Evolutionary conservation across 2,797 vertebrate genomes (phyloP), one percentile per base, ranked within the genome.

Genomic region (Xiphorhynchus erythropygius): DNA sequence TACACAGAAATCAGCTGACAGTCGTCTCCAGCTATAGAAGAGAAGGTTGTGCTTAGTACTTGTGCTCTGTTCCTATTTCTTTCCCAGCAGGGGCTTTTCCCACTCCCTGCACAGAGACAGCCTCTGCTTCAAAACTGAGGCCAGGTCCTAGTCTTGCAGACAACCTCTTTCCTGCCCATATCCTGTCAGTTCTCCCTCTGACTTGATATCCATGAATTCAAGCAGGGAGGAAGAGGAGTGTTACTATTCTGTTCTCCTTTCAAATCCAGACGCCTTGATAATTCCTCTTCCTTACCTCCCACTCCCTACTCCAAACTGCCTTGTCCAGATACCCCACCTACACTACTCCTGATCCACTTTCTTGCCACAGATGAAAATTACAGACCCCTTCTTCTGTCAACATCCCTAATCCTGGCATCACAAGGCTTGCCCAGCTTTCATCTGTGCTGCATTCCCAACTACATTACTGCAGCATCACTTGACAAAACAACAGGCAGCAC

Each of bases 351-450:
- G 37, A 68, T 2, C 22, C 11, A 16, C 32, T 19, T 84, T 13
- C 37, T 59, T 0, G 0, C 5, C 62, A 41, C 13, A 42, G 18
- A 8, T 35, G 13, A 74, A 41, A 73, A 37, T 2, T 1, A 47
- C 0, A 75, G 46, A 69, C 5, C 5, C 4, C 0, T 0, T 73
- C 27, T 69, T 53, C 55, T 18, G 18, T 46, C 25, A 75, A 5
- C 9, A 62, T 21, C 28, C 39, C n/a, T 53, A 33, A 22, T 19
- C 21, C 25, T 57, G 28, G 25, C 37, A 19, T 39, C n/a, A 24
- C 15, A 62, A 53, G 21, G 18, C 11, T 55, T 62, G 39, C 5
- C 22, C 47, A 82, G 46, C 39, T 68, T 73, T 67, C 53, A 42
- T 17, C 56, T 39, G 7, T 1, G 5, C 52, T 23, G 46, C 57